Base-by-base conservation (phyloP, 2,888 invertebrate genomes). In the Harpalus rubripes region DNA sequence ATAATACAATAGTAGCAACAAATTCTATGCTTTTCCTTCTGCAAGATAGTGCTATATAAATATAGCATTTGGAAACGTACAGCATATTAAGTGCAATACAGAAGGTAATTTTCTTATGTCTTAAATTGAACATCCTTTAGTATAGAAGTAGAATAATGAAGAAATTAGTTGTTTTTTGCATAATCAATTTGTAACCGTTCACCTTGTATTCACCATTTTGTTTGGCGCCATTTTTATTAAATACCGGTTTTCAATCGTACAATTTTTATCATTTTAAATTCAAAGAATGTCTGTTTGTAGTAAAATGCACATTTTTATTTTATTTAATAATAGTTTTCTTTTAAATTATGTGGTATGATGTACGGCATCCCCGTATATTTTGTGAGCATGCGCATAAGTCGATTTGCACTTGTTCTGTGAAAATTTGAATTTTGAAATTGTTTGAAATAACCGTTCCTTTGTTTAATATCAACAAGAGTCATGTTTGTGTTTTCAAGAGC, bases 161-260 rank as follows among this genome's bases (percentile, higher is more conserved):
- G 15, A 32, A 52, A 12, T 63, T 63, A 32, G 32, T 68, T 74
- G 44, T 12, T 12, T 52, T 52, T 52, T 52, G 44, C 44, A 52
- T 52, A 52, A 32, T 32, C 32, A 32, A 32, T 18, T 74, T 74
- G 41, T 74, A 74, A 74, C 44, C 26, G 72, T 44, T 74, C 72
- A 74, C 18, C 41, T 16, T n/a, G 16, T 10, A 39, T 39, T 8
- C 41, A 74, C 72, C 72, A 74, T 74, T 74, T 74, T 74, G 72
- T 44, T 74, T 74, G 72, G 72, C 72, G 72, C 72, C 44, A 74
- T 74, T 74, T 74, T 74, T 74, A 74, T 74, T 44, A 41, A 44
- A 74, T 44, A 18, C 8, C 8, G 16, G 44, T 74, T 18, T 44
- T 44, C 2, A 16, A 44, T 44, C 0, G n/a, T n/a, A 12, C 41